phyloP scores from a whole-genome alignment of 1,140 invertebrate genomes.

The Palaemon carinicauda region DNA sequence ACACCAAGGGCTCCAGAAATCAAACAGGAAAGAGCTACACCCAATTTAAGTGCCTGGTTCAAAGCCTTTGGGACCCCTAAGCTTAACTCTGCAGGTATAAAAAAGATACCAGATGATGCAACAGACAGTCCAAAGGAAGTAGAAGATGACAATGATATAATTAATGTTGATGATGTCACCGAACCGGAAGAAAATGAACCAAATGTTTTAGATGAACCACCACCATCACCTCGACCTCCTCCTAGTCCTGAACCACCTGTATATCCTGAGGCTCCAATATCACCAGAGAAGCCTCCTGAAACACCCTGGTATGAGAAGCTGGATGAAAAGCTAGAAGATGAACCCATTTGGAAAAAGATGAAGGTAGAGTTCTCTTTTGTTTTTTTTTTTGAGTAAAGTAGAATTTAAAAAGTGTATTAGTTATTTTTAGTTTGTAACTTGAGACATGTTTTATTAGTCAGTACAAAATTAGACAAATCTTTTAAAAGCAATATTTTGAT shows the following conservation, averaged over 20 bases:
- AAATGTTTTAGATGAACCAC: constrained; percentile 13
- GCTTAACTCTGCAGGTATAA: constrained; percentile 59
- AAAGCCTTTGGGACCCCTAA: constrained; percentile 88
- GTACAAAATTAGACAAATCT: too few species aligned
- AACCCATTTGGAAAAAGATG: constrained; percentile 67
- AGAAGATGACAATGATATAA: constrained; percentile 46
- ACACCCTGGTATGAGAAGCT: constrained; percentile 59
- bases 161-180: constrained; percentile 21
- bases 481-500: too few species aligned
- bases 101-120: constrained; percentile 62
- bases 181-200: constrained; percentile 39
- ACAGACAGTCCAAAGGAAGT: constrained; percentile 50
- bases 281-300: constrained; percentile 55
- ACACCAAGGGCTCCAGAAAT: constrained; percentile 62
- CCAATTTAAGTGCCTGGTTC: constrained; percentile 88
- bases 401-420: too few species aligned
- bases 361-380: constrained; percentile 68
- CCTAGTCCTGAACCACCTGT: constrained; percentile 51
- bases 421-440: too few species aligned
- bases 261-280: constrained; percentile 52
- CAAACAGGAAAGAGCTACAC: constrained; percentile 75
- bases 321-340: constrained; percentile 59
- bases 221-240: constrained; percentile 41
- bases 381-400: too few species aligned
- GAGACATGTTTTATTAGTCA: too few species aligned